These are phyloP conservation scores for Clivina fossor DNA, from an alignment of 2,888 invertebrate genomes.

Conservation along the genomic window DNA sequence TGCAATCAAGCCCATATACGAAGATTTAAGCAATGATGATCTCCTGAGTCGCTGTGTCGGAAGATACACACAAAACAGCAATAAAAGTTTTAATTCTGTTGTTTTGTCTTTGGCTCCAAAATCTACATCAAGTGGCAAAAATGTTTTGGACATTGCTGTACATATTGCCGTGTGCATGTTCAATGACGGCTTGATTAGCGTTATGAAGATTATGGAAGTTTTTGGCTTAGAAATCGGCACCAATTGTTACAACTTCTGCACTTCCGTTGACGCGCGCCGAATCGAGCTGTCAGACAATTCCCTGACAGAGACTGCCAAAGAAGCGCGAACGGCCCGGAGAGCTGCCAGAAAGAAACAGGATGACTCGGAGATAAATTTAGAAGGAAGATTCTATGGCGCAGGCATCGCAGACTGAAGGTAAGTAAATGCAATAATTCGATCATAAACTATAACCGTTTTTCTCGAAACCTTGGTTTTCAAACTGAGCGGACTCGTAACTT, in stretches of 20 bases:
- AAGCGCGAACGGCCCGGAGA: conserved; percentile 21
- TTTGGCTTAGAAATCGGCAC: conserved; percentile 19
- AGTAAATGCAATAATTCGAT: too few relatives aligned
- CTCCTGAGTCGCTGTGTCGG: conserved; percentile 28
- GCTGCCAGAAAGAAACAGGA: conserved; percentile 10
- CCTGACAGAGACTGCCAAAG: conserved; percentile 30
- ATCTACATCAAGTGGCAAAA: conserved; percentile 22
- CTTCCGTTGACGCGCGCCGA: conserved; percentile 18
- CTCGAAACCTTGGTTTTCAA: too few relatives aligned
- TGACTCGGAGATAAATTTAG: background rate
- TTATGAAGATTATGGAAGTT: conserved; percentile 22
- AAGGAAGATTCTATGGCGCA: background rate
- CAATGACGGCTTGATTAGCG: conserved; percentile 33
- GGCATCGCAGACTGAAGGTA: background rate
- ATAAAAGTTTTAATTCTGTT: conserved; percentile 33
- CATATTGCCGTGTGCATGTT: conserved; percentile 30
- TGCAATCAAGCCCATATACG: conserved; percentile 33
- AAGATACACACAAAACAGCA: conserved; percentile 35
- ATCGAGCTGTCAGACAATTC: conserved; percentile 21
- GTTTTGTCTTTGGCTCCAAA: conserved; percentile 36
- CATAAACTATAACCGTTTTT: too few relatives aligned
- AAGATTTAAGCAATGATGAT: conserved; percentile 35
- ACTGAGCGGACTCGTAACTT: too few relatives aligned
- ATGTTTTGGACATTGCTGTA: conserved; percentile 29
- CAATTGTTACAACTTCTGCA: too few relatives aligned